Percentiles rank a stretch among this genome's conserved stretches.
Evolutionary conservation across 2,113 vertebrate genomes (phyloP).

Genomic region (Sylvilagus bachmani): DNA sequence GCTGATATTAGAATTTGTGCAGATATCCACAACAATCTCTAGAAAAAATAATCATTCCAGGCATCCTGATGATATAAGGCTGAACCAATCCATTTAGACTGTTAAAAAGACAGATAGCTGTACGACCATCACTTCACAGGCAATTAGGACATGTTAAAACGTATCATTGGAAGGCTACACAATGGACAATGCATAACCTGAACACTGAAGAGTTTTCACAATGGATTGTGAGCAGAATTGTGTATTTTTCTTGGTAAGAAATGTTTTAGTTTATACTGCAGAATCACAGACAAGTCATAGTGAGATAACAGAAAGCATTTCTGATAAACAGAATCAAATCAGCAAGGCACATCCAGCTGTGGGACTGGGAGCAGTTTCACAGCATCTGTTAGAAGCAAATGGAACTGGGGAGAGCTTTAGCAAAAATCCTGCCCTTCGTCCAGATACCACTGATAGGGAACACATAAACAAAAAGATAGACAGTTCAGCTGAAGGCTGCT

Average conservation of each 20-base stretch:
- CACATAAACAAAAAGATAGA: neutral
- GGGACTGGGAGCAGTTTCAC: constrained; percentile 40
- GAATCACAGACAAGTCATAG: constrained; percentile 57
- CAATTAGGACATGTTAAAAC: neutral
- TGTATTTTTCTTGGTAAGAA: constrained; percentile 35
- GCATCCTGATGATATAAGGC: neutral
- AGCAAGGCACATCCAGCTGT: constrained; percentile 48
- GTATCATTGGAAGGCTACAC: neutral
- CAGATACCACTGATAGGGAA: constrained; percentile 54
- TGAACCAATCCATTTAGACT: constrained; percentile 11
- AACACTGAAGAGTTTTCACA: constrained; percentile 44
- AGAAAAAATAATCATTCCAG: neutral
- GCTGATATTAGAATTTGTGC: neutral
- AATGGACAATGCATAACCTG: neutral
- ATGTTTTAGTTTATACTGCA: constrained; percentile 51
- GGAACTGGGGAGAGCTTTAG: constrained; percentile 43
- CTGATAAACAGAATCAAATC: constrained; percentile 73
- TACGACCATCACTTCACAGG: neutral
- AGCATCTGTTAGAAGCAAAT: constrained; percentile 71
- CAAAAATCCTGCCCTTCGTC: constrained; percentile 35
- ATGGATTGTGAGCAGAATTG: neutral
- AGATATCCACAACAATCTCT: neutral
- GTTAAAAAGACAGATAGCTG: neutral
- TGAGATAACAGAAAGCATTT: constrained; percentile 71
- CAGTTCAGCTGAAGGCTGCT: neutral